phyloP scores from a whole-genome alignment of 2,888 invertebrate species.

The Bembecia ichneumoniformis region DNA sequence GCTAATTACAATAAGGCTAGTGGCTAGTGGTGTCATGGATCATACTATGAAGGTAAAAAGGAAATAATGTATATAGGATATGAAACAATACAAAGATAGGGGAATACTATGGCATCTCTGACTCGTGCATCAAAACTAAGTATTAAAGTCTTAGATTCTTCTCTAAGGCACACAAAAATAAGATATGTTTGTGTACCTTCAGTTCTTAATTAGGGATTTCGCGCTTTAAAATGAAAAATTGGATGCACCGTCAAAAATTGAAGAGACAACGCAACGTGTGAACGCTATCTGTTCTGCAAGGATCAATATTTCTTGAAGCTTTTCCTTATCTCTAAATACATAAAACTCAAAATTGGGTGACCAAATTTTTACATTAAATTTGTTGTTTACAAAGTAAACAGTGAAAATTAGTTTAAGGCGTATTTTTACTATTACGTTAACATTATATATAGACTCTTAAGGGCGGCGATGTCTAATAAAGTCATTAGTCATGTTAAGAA shows the following conservation, averaged over 20 bases:
- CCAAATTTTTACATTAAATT: constrained; percentile 9
- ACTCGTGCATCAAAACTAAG: too few species aligned
- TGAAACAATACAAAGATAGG: too few species aligned
- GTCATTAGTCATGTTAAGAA: constrained; percentile 64
- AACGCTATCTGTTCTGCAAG: constrained; percentile 28
- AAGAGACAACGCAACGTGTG: constrained; percentile 55
- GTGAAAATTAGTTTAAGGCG: constrained; percentile 59
- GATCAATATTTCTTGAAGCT: too few species aligned
- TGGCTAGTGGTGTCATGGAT: too few species aligned
- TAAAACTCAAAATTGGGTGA: constrained; percentile 4
- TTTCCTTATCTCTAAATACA: not conserved
- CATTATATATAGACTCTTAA: constrained; percentile 34
- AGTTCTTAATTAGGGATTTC: not conserved
- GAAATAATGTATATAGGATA: too few species aligned
- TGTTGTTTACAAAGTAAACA: constrained; percentile 51
- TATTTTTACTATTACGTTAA: constrained; percentile 52
- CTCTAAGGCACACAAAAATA: too few species aligned
- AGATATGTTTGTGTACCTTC: too few species aligned
- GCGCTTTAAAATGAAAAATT: constrained; percentile 59
- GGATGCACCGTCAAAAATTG: constrained; percentile 46
- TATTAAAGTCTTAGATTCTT: too few species aligned
- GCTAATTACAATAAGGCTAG: too few species aligned
- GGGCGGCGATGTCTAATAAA: constrained; percentile 34
- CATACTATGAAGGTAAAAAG: too few species aligned
- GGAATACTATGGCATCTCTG: too few species aligned